Percentiles rank a stretch among this genome's conserved stretches.
These are phyloP conservation scores for Mechanitis messenoides DNA, from an alignment of 2,888 invertebrate species.

Conservation along the genomic window DNA sequence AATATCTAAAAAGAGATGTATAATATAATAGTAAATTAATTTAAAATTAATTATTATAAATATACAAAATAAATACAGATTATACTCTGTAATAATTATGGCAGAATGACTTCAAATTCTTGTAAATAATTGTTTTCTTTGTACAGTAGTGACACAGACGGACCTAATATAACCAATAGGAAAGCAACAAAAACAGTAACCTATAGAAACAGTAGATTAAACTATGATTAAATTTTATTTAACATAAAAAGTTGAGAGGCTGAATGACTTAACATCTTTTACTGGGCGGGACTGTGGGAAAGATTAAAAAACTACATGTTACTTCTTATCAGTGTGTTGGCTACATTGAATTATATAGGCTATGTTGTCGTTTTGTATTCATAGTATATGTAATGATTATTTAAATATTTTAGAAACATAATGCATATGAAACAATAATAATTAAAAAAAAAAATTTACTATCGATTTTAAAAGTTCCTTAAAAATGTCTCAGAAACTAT, in stretches of 20 bases:
- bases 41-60: neutral
- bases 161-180: constrained; percentile 34
- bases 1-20: too few relatives aligned
- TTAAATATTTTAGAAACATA: too few relatives aligned
- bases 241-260: constrained; percentile 43
- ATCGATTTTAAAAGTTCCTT: too few relatives aligned
- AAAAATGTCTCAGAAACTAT: too few relatives aligned
- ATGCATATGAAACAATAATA: too few relatives aligned
- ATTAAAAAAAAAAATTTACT: too few relatives aligned
- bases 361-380: constrained; percentile 27
- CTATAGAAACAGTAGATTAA: constrained; percentile 69
- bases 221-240: constrained; percentile 66
- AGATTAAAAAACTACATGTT: constrained; percentile 43
- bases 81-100: neutral
- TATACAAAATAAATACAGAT: neutral
- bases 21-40: too few relatives aligned
- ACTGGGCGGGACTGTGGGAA: constrained; percentile 54
- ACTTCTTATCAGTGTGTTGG: constrained; percentile 35
- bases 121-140: constrained; percentile 12
- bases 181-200: constrained; percentile 36
- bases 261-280: constrained; percentile 57
- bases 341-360: constrained; percentile 29
- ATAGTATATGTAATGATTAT: too few relatives aligned
- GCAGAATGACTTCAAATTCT: neutral
- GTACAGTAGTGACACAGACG: constrained; percentile 36